Evolutionary conservation across 23 tunicate genomes (phyloP).

Genomic region (Corella eumyota): DNA sequence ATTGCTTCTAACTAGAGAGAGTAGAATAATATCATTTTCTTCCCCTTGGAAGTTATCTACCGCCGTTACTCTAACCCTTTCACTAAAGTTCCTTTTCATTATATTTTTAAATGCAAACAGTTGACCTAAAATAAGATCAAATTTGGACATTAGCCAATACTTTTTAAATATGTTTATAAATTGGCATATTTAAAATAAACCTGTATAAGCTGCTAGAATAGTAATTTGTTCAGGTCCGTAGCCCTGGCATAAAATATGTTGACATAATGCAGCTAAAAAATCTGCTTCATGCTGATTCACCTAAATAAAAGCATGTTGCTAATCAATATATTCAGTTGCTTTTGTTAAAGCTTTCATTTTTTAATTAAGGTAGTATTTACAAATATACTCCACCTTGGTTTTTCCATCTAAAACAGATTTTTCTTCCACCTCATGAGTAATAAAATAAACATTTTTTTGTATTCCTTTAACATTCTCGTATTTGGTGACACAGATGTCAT

Average conservation of each 20-base stretch:
- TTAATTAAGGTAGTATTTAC: too few species aligned
- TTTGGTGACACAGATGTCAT: conserved; percentile 43
- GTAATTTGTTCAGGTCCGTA: conserved; percentile 68
- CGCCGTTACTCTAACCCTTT: conserved; percentile 64
- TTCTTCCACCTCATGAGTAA: conserved; percentile 42
- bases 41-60: conserved; percentile 96
- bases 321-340: too few species aligned
- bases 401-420: conserved; percentile 39
- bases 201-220: conserved; percentile 65
- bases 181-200: too few species aligned
- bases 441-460: conserved; percentile 42
- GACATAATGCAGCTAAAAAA: conserved; percentile 40
- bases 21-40: conserved; percentile 83
- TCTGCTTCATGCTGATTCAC: conserved; percentile 72
- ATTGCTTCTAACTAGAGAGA: conserved; percentile 86
- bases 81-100: conserved; percentile 10
- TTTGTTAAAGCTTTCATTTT: too few species aligned
- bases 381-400: conserved; percentile 38
- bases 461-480: conserved; percentile 46
- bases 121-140: conserved; percentile 67
- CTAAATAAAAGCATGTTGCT: conserved; percentile 5
- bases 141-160: too few species aligned
- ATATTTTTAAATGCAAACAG: conserved; percentile 49
- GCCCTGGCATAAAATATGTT: conserved; percentile 55
- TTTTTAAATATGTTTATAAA: too few species aligned